Percentiles rank a stretch among this genome's conserved stretches.
These are phyloP conservation scores for Nephila pilipes DNA, from an alignment of 1,140 invertebrate species.

Conservation along the genomic window DNA sequence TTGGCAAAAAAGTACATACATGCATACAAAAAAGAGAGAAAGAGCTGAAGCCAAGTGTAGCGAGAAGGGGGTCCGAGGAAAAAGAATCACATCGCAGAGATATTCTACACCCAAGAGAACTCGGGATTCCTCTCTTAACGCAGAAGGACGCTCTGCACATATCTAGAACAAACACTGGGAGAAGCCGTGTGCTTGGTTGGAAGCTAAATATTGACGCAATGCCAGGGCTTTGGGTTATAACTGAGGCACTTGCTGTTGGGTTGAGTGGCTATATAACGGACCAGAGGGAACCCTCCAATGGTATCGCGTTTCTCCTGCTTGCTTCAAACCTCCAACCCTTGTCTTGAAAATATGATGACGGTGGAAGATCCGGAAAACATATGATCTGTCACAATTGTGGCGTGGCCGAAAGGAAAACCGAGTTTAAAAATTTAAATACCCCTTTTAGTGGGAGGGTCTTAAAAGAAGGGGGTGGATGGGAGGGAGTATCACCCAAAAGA, in stretches of 20 bases:
- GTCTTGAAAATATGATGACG: constrained; percentile 54
- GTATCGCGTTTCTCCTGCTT: not conserved
- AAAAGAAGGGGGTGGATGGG: not conserved
- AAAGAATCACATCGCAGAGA: constrained; percentile 20
- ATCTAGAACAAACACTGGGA: constrained; percentile 42
- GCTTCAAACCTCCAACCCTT: not conserved
- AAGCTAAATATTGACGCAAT: constrained; percentile 65
- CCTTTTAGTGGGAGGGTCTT: constrained; percentile 52
- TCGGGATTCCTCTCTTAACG: constrained; percentile 1
- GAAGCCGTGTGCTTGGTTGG: constrained; percentile 29
- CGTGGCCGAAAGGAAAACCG: constrained; percentile 2
- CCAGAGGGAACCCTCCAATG: constrained; percentile 11
- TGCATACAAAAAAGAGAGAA: not conserved
- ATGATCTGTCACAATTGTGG: constrained; percentile 67
- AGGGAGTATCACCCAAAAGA: not conserved
- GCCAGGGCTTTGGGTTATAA: constrained; percentile 50
- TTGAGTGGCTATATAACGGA: constrained; percentile 47
- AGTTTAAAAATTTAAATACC: constrained; percentile 68
- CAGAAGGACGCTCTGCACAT: constrained; percentile 49
- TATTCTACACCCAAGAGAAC: constrained; percentile 44
- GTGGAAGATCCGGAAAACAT: not conserved
- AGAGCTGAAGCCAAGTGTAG: not conserved
- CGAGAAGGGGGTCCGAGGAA: not conserved
- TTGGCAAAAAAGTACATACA: not conserved
- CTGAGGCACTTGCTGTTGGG: constrained; percentile 10